These are phyloP conservation scores for Coryphaenoides rupestris DNA, from an alignment of 2,113 vertebrate genomes.

Conservation along the genomic window DNA sequence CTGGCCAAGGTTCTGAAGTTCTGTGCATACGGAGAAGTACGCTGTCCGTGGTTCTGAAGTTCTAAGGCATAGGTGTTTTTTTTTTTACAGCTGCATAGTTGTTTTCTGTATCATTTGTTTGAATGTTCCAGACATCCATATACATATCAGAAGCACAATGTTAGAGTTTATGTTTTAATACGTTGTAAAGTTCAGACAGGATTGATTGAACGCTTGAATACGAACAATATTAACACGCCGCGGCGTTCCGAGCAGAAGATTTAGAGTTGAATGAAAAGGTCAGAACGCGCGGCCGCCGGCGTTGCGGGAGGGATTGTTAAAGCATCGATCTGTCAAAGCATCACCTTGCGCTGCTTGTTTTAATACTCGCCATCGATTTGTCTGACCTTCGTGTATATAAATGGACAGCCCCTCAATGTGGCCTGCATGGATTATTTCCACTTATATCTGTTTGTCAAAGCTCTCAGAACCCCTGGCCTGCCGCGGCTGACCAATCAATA, in stretches of 20 bases:
- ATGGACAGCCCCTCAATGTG: slow-evolving; percentile 62
- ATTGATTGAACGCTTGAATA: slow-evolving; percentile 12
- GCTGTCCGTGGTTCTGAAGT: not conserved
- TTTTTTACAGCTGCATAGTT: too few species aligned
- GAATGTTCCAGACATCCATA: slow-evolving; percentile 15
- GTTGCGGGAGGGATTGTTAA: slow-evolving; percentile 44
- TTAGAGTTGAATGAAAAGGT: slow-evolving; percentile 54
- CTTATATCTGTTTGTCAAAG: slow-evolving; percentile 66
- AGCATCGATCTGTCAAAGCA: slow-evolving; percentile 67
- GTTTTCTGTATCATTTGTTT: slow-evolving; percentile 14
- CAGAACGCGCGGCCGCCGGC: slow-evolving; percentile 36
- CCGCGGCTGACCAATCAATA: slow-evolving; percentile 72
- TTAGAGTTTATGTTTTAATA: slow-evolving; percentile 17
- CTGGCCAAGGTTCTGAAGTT: too few species aligned
- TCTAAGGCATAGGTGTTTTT: too few species aligned
- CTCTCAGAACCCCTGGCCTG: slow-evolving; percentile 55
- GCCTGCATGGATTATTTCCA: slow-evolving; percentile 68
- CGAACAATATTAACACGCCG: not conserved
- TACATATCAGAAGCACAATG: not conserved
- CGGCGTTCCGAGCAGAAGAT: slow-evolving; percentile 29
- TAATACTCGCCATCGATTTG: slow-evolving; percentile 69
- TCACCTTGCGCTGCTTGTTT: slow-evolving; percentile 72
- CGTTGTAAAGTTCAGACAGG: slow-evolving; percentile 18
- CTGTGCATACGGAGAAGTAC: too few species aligned
- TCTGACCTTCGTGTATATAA: slow-evolving; percentile 76